Evolutionary conservation across 1,140 invertebrate genomes (phyloP), one percentile per base, ranked within the genome.

Genomic region (Zaprionus nigranus): DNA sequence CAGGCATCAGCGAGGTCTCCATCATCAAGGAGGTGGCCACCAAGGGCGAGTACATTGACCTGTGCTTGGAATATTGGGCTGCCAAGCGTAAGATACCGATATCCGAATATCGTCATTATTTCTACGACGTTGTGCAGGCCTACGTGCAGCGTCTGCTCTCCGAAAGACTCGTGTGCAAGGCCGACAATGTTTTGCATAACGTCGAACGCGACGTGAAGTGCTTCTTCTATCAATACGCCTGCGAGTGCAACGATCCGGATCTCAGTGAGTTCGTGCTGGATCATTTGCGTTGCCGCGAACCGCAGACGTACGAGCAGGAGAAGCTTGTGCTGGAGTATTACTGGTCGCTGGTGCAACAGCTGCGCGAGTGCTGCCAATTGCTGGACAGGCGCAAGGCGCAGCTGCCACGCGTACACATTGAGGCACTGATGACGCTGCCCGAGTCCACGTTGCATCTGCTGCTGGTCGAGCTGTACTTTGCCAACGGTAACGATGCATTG

Each of bases 11-110:
- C 62, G 91, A 92, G 51, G 75, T 90, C 34, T 65, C 79, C 22
- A 76, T 93, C 12, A 92, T 92, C 34, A 92, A 92, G 64, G 92
- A 93, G 43, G 92, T 92, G 26, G 92, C 92, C 60, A 93, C 92
- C 43, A 93, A 92, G 59, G 92, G 92, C 15, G 91, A 92, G 22
- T 75, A 92, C 75, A 91, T 93, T 9, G 85, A 88, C 17, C 71
- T 91, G 1, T 92, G 88, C 63, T 67, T 93, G 65, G 83, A 88
- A 26, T 93, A 75, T 63, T 90, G 91, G 83, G 79, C 92, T 5
- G 60, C 66, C n/a, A 93, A 91, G 49, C 71, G 79, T 0, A 83
- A 90, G 43, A 78, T 91, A 9, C 60, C 90, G 5, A 24, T 70
- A 1, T n/a, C 63, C 0, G 92, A 92, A 62, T 90, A 91, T 58